phyloP scores from a whole-genome alignment of 2,888 invertebrate species.

The Diloba caeruleocephala region DNA sequence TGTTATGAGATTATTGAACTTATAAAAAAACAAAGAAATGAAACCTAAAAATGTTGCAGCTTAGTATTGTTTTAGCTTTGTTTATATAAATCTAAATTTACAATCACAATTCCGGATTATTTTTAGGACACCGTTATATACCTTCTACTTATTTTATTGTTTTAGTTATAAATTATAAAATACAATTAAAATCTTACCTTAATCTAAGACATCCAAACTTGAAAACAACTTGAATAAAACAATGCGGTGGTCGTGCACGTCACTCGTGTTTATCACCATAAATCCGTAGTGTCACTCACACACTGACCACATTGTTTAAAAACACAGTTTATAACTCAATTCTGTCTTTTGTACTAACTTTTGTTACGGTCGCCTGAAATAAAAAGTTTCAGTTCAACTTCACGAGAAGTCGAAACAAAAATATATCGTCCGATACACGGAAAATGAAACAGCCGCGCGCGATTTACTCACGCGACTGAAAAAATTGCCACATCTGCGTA shows the following conservation, averaged over 20 bases:
- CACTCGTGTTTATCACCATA: constrained; percentile 60
- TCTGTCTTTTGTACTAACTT: constrained; percentile 63
- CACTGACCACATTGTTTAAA: constrained; percentile 59
- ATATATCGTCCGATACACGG: constrained; percentile 67
- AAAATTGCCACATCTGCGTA: constrained; percentile 88
- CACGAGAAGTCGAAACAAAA: constrained; percentile 63
- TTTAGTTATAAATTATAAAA: constrained; percentile 11
- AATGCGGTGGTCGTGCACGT: constrained; percentile 60
- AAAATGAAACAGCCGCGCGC: constrained; percentile 81
- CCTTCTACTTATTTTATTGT: background rate
- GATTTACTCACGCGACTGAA: constrained; percentile 87
- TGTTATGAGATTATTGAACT: constrained; percentile 4
- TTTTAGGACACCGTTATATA: constrained; percentile 13
- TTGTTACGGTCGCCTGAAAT: constrained; percentile 69
- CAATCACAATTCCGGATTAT: constrained; percentile 2
- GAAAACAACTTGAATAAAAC: constrained; percentile 61
- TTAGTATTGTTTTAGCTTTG: background rate
- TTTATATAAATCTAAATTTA: background rate
- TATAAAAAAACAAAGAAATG: background rate
- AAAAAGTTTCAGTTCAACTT: constrained; percentile 63
- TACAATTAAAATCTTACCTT: constrained; percentile 73
- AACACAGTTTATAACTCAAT: constrained; percentile 63
- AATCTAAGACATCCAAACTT: constrained; percentile 82
- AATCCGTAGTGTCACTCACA: constrained; percentile 72
- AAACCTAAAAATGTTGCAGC: background rate